Conservation (phyloP, 2,888 invertebrate species). For the Acrobasis suavella region DNA sequence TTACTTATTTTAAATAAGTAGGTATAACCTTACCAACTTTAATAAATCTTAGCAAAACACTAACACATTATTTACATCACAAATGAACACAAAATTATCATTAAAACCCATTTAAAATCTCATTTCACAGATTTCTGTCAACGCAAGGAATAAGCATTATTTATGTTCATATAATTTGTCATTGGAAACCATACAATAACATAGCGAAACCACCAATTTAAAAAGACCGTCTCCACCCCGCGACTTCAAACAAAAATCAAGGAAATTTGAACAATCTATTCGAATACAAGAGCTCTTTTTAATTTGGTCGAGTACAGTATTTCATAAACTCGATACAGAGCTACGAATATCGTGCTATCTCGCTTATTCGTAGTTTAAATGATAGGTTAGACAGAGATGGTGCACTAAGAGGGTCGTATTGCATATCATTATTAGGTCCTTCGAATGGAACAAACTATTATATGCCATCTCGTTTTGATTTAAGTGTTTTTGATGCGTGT, state of each 20-base stretch:
- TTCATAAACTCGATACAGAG: slow-evolving; percentile 38
- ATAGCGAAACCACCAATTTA: slow-evolving; percentile 29
- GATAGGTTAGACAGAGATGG: slow-evolving; percentile 32
- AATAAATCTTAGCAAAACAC: slow-evolving; percentile 4
- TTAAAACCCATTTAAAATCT: slow-evolving; percentile 29
- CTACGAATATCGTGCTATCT: slow-evolving; percentile 31
- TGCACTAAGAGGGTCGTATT: slow-evolving; percentile 40
- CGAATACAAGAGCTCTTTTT: slow-evolving; percentile 34
- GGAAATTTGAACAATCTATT: slow-evolving; percentile 28
- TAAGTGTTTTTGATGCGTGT: slow-evolving; percentile 22
- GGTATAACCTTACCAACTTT: background rate
- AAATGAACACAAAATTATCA: slow-evolving; percentile 33
- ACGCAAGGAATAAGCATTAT: slow-evolving; percentile 38
- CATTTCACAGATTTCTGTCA: slow-evolving; percentile 35
- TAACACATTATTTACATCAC: slow-evolving; percentile 25
- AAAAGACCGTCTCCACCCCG: slow-evolving; percentile 21
- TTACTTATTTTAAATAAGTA: too few relatives aligned
- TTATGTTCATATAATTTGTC: slow-evolving; percentile 37
- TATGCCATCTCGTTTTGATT: slow-evolving; percentile 35
- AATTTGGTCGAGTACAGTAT: slow-evolving; percentile 30
- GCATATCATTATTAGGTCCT: slow-evolving; percentile 46
- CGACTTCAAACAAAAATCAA: slow-evolving; percentile 19
- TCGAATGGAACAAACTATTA: slow-evolving; percentile 31
- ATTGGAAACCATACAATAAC: slow-evolving; percentile 36
- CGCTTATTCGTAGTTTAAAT: slow-evolving; percentile 26